Evolutionary conservation across 2,888 invertebrate species (phyloP), one percentile per base, ranked within the genome.

Genomic region (Dryomyza anilis): DNA sequence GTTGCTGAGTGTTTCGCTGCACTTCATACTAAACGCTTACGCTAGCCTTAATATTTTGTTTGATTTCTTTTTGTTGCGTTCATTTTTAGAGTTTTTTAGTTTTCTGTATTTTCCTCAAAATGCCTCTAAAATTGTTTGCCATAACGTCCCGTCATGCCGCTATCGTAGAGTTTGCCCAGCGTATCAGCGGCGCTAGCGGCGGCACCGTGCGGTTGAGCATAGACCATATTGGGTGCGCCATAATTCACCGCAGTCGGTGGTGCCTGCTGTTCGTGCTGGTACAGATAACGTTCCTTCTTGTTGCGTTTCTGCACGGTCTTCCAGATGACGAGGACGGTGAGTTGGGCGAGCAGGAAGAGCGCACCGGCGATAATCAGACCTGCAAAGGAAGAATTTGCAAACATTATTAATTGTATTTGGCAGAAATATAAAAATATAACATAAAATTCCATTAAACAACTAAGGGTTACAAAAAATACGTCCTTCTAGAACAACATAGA

Each of bases 291-390:
- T 46, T 81, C 81, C 68, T 81, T 81, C 65, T 75, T 76, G 25
- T 76, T 77, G 71, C 81, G 81, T 48, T 79, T 78, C 68, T 81
- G 81, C n/a, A 81, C 77, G 33, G 81, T 81, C 69, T 94, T 92
- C 94, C 94, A 95, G 70, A 91, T 93, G 63, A 93, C 92, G 72
- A 95, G 89, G 68, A 95, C 89, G 76, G 92, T 91, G 80, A 95
- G 87, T 85, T 96, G 95, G 45, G 92, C 93, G 50, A 94, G 89
- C 72, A 96, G 86, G 86, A 96, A 95, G 50, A 95, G 89, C 27
- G 92, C 90, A 50, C 92, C 93, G 59, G 94, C 94, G 70, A 95
- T 89, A 79, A 95, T 90, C 5, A 95, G 87, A 72, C 95, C 95
- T 74, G 89, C 0, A 66, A 70, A 73, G 65, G 69, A 25, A 50